A percentile compares a stretch with the other conserved stretches of the same genome.
phyloP scores from a whole-genome alignment of 2,888 invertebrate species.

The Nesidiocoris tenuis region DNA sequence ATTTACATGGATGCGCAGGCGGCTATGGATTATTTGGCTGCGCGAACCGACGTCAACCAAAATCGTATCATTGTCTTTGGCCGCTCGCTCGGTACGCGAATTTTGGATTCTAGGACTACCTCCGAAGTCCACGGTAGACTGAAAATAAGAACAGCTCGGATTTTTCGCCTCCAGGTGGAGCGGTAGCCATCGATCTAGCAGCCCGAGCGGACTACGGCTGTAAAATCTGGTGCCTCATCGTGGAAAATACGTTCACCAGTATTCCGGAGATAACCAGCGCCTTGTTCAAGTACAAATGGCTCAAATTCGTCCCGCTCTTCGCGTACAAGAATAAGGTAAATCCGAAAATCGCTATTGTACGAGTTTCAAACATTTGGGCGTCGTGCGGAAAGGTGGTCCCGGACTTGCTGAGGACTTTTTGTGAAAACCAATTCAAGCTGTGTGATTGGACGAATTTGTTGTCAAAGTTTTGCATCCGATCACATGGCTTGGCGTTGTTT shows the following conservation, averaged over 20 bases:
- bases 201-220: constrained; percentile 72
- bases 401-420: too few species aligned
- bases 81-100: constrained; percentile 69
- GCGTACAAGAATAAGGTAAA: constrained; percentile 88
- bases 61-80: constrained; percentile 87
- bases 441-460: too few species aligned
- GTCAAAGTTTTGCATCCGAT: too few species aligned
- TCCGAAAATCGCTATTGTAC: too few species aligned
- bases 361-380: too few species aligned
- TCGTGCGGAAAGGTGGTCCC: too few species aligned
- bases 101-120: too few species aligned
- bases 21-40: constrained; percentile 79
- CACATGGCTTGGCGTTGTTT: too few species aligned
- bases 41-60: constrained; percentile 79
- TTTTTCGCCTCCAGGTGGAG: constrained; percentile 68
- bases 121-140: too few species aligned
- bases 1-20: constrained; percentile 84
- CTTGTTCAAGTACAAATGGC: constrained; percentile 70
- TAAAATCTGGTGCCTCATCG: constrained; percentile 80
- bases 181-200: constrained; percentile 85
- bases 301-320: constrained; percentile 75
- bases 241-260: constrained; percentile 94
- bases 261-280: constrained; percentile 89
- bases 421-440: too few species aligned
- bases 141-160: too few species aligned